Conservation (phyloP, 2,797 vertebrate species). For the Melanotaenia trifasciata region DNA sequence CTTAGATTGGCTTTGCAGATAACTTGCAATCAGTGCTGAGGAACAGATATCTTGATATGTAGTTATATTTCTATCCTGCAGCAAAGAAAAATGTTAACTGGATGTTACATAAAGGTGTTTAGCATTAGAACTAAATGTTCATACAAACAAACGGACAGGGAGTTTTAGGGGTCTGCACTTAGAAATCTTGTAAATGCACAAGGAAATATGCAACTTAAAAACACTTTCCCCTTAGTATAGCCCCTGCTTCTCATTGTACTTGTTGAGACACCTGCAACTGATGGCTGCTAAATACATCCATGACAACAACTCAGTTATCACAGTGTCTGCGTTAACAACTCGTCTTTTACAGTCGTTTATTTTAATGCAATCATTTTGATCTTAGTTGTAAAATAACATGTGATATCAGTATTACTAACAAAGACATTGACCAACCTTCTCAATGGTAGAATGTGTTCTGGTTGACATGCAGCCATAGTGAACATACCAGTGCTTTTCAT, state of each 20-base stretch:
- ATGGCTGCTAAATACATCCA: background rate
- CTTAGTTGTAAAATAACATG: background rate
- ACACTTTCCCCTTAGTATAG: background rate
- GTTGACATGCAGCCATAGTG: background rate
- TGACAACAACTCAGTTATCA: no score
- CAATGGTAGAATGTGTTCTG: background rate
- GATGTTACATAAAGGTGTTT: background rate
- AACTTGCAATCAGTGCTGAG: constrained; percentile 30
- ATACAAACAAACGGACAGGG: background rate
- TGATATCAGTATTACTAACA: background rate
- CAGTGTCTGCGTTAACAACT: background rate
- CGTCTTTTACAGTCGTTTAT: background rate
- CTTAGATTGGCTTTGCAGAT: constrained; percentile 54
- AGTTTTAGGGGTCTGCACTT: background rate
- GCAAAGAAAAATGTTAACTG: background rate
- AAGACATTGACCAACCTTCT: background rate
- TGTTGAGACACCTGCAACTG: background rate
- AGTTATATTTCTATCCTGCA: constrained; percentile 33
- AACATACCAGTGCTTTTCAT: background rate
- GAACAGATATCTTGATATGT: constrained; percentile 39
- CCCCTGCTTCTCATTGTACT: background rate
- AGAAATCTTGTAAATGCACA: background rate
- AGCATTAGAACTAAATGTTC: constrained; percentile 5
- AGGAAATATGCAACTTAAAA: background rate
- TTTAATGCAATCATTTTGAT: background rate